Evolutionary conservation across 2,888 invertebrate genomes (phyloP), one percentile per base, ranked within the genome.

Genomic region (Teinopalpus imperialis): DNA sequence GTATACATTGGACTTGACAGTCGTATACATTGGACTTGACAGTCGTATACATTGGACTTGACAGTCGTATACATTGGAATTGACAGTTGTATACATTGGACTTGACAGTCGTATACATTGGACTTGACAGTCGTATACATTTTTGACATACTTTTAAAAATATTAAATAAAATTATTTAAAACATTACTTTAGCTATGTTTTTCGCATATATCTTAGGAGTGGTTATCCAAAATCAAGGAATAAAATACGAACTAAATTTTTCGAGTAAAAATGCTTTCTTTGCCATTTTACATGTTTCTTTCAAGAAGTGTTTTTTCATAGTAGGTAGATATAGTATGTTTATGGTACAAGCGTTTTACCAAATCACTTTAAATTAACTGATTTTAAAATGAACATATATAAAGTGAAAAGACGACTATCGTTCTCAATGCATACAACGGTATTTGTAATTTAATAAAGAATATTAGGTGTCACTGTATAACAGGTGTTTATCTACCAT

Each of bases 401-500:
- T 23, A 27, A 24, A 23, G 27, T n/a, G 10, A 14, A n/a, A 6
- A 14, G n/a, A 18, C 6, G 2, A 26, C 23, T 7, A 23, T 13
- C 16, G 31, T 32, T 34, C 35, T 37, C 31, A 13, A 47, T 56
- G 54, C 69, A 71, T 67, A 67, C 75, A 73, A 70, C 67, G 74
- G 74, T 61, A 51, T 71, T 61, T 74, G 68, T 75, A 79, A 72
- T 74, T 71, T 70, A 74, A 69, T 64, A 70, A 66, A 71, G 77
- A 78, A 71, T 80, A 79, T 70, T 88, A 87, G 81, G 79, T 85
- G 82, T 88, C 85, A 76, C 88, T 88, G 85, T 87, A 78, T 83
- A 86, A 87, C 88, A 87, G 87, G 75, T 82, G 81, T 88, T 86
- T 83, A 76, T 78, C 72, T 74, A 75, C 2, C 74, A 65, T 79